Evolutionary conservation across 2,113 vertebrate species (phyloP).

Genomic region (Poeciliopsis retropinna): DNA sequence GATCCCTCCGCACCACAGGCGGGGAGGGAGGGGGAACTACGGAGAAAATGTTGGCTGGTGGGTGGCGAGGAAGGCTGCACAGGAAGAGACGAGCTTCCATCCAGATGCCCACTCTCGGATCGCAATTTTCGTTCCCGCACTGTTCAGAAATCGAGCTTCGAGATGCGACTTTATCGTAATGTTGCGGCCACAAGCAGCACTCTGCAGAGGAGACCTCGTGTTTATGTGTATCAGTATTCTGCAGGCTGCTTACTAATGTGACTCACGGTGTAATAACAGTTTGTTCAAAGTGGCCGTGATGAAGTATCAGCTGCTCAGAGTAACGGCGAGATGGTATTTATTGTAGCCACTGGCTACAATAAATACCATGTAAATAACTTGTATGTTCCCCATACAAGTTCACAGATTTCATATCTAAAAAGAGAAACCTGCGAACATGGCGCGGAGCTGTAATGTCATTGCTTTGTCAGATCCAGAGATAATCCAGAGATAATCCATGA

Average conservation of each 20-base stretch:
- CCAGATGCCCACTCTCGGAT: constrained; percentile 36
- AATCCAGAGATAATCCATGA: constrained; percentile 24
- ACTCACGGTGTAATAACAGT: constrained; percentile 31
- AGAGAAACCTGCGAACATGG: constrained; percentile 7
- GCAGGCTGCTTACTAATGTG: constrained; percentile 43
- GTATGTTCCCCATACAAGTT: too few species aligned
- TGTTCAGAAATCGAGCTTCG: constrained; percentile 13
- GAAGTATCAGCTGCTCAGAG: constrained; percentile 14
- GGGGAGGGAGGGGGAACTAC: constrained; percentile 4
- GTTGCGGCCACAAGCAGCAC: constrained; percentile 5
- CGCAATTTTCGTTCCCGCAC: constrained; percentile 3
- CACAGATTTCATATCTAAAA: neutral
- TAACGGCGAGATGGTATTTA: constrained; percentile 1
- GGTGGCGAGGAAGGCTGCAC: constrained; percentile 54
- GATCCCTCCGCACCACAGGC: constrained; percentile 36
- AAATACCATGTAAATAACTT: too few species aligned
- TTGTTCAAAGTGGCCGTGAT: constrained; percentile 8
- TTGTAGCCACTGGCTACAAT: too few species aligned
- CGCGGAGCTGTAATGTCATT: neutral
- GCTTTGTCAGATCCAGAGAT: constrained; percentile 23
- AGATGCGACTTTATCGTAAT: constrained; percentile 9
- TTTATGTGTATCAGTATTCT: constrained; percentile 30
- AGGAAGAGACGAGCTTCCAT: constrained; percentile 47
- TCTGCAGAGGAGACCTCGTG: constrained; percentile 27
- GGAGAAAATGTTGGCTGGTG: constrained; percentile 57